A percentile compares a stretch with the other conserved stretches of the same genome.
These are phyloP conservation scores for Triplophysa siluroides DNA, from an alignment of 2,113 vertebrate species.

Conservation along the genomic window DNA sequence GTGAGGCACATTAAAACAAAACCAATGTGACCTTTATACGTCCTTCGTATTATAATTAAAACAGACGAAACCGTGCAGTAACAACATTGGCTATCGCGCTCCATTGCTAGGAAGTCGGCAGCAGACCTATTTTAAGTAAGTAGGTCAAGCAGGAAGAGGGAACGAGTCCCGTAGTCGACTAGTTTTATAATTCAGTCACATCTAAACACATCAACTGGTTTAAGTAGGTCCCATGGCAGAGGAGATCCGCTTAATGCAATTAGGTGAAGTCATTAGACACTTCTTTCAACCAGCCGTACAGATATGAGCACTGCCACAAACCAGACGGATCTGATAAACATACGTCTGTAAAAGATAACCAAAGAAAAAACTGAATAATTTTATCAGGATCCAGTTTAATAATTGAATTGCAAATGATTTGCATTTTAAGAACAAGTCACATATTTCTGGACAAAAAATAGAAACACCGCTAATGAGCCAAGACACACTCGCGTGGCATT, in stretches of 20 bases:
- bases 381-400: not conserved
- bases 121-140: slow-evolving; percentile 63
- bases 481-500: slow-evolving; percentile 57
- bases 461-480: slow-evolving; percentile 54
- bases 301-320: slow-evolving; percentile 12
- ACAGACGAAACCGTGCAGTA: slow-evolving; percentile 2
- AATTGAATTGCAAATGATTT: not conserved
- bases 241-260: slow-evolving; percentile 45
- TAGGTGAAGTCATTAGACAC: slow-evolving; percentile 45
- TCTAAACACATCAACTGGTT: slow-evolving; percentile 53
- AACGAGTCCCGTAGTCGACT: slow-evolving; percentile 52
- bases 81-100: slow-evolving; percentile 32
- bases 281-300: slow-evolving; percentile 20
- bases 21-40: not conserved
- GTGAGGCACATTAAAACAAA: slow-evolving; percentile 4
- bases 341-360: not conserved
- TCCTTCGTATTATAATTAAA: not conserved
- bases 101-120: slow-evolving; percentile 56
- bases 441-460: not conserved
- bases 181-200: slow-evolving; percentile 56
- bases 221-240: slow-evolving; percentile 50
- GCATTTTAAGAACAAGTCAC: not conserved
- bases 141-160: slow-evolving; percentile 58
- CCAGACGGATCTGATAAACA: not conserved
- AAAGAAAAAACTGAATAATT: not conserved